These are phyloP conservation scores for Acropora tenuis DNA, from an alignment of 64 coral and sea anemone genomes.

Conservation along the genomic window DNA sequence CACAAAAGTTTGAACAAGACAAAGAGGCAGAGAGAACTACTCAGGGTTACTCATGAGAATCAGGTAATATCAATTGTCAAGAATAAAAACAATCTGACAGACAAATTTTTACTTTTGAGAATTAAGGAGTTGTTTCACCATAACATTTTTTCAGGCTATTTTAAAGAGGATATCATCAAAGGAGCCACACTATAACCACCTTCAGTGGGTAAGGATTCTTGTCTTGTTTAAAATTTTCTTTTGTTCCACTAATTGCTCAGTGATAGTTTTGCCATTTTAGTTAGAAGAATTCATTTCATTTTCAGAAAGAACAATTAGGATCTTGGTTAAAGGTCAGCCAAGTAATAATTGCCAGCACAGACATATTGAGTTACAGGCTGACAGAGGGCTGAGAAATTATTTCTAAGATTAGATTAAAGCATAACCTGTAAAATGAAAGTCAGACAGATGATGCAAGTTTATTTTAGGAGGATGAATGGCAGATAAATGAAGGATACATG, in stretches of 20 bases:
- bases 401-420: too few species aligned
- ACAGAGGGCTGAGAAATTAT: too few species aligned
- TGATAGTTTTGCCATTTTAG: too few species aligned
- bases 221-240: too few species aligned
- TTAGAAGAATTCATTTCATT: too few species aligned
- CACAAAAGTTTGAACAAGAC: constrained; percentile 97
- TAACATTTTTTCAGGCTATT: constrained; percentile 71
- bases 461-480: constrained; percentile 96
- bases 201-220: constrained; percentile 89
- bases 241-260: too few species aligned
- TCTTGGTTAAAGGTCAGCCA: too few species aligned
- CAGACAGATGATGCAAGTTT: neutral
- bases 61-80: constrained; percentile 53
- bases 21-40: constrained; percentile 88
- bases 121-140: neutral
- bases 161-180: constrained; percentile 91
- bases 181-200: constrained; percentile 96
- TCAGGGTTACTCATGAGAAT: constrained; percentile 94
- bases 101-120: neutral
- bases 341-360: too few species aligned
- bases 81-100: neutral
- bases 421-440: too few species aligned
- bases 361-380: too few species aligned
- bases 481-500: constrained; percentile 96
- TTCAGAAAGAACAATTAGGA: too few species aligned